A percentile compares a stretch with the other conserved stretches of the same genome.
These are phyloP conservation scores for Sylvia atricapilla DNA, from an alignment of 2,113 vertebrate genomes.

Conservation along the genomic window DNA sequence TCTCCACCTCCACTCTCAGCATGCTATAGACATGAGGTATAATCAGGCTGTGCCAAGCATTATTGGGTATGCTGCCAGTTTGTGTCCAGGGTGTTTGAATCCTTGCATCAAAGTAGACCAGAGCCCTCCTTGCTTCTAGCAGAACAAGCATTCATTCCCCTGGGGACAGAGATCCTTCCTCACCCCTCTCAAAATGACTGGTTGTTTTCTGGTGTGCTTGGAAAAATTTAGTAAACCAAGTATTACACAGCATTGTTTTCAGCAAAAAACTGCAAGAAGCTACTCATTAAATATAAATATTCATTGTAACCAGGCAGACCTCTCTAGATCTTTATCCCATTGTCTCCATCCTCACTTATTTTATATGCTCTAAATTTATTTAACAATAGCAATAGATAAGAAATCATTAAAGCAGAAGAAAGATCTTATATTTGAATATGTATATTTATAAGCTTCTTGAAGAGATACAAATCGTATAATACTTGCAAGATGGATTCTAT, in stretches of 20 bases:
- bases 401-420: slow-evolving; percentile 9
- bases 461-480: neutral
- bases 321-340: neutral
- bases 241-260: neutral
- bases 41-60: neutral
- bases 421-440: neutral
- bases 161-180: neutral
- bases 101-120: neutral
- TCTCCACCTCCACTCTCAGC: neutral
- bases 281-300: neutral
- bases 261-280: neutral
- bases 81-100: neutral
- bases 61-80: neutral
- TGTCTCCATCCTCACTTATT: neutral
- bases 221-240: neutral
- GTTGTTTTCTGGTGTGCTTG: neutral
- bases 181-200: neutral
- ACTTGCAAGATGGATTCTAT: neutral
- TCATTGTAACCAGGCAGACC: neutral
- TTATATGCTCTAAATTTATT: neutral
- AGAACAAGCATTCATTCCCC: neutral
- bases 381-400: neutral
- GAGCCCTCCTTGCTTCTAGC: neutral
- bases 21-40: fast-evolving
- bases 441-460: neutral